Conservation (phyloP, 2,888 invertebrate genomes). For the Eudasyphora cyanicolor region DNA sequence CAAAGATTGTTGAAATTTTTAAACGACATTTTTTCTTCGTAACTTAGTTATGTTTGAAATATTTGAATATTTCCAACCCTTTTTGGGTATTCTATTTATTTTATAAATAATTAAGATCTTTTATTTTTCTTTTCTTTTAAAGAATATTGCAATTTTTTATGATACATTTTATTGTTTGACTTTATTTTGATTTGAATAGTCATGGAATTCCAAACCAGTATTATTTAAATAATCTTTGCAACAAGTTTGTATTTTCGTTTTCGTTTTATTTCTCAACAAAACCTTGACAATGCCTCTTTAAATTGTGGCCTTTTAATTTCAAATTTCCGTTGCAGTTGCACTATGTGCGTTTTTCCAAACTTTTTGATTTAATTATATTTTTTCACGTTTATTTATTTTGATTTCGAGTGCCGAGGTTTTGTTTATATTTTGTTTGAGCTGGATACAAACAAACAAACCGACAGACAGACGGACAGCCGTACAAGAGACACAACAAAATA, state of each 20-base stretch:
- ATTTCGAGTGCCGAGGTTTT: neutral
- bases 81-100: too few species aligned
- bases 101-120: too few species aligned
- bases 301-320: neutral
- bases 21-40: too few species aligned
- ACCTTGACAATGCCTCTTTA: neutral
- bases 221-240: too few species aligned
- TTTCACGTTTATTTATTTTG: neutral
- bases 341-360: neutral
- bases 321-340: neutral
- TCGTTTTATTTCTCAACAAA: neutral
- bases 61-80: too few species aligned
- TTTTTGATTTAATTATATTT: neutral
- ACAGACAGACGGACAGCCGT: neutral
- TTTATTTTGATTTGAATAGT: too few species aligned
- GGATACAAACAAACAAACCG: neutral
- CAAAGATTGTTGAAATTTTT: too few species aligned
- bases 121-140: too few species aligned
- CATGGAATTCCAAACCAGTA: too few species aligned
- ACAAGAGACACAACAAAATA: neutral
- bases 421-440: conserved; percentile 13
- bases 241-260: conserved; percentile 5
- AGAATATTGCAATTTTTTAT: too few species aligned
- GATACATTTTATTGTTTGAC: too few species aligned
- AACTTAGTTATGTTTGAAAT: too few species aligned